Evolutionary conservation across 1,140 invertebrate genomes (phyloP).

Genomic region (roundworm (Caenorhabditis elegans)): DNA sequence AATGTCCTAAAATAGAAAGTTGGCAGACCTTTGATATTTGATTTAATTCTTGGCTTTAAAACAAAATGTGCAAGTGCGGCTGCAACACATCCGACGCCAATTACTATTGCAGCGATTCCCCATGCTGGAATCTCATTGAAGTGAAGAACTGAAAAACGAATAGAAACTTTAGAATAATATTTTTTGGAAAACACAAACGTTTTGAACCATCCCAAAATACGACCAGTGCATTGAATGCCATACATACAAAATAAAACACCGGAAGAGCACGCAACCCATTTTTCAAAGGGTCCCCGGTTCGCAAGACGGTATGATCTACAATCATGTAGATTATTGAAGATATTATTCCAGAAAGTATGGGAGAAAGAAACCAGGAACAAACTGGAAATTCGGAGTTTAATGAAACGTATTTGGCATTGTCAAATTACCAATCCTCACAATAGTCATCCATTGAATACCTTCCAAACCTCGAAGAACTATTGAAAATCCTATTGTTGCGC

Average conservation of each 20-base stretch:
- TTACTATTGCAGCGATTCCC: slow-evolving; percentile 49
- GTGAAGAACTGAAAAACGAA: slow-evolving; percentile 54
- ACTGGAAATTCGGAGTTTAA: slow-evolving; percentile 72
- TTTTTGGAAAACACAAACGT: slow-evolving; percentile 72
- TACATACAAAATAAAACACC: slow-evolving; percentile 86
- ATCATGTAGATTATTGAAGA: slow-evolving; percentile 80
- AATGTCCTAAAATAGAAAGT: too few relatives aligned
- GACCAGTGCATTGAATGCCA: slow-evolving; percentile 87
- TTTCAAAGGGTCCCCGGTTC: slow-evolving; percentile 75
- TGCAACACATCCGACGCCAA: slow-evolving; percentile 47
- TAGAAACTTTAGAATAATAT: not conserved
- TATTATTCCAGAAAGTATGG: slow-evolving; percentile 83
- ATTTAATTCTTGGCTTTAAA: slow-evolving; percentile 48
- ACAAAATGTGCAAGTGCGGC: slow-evolving; percentile 58
- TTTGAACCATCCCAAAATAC: slow-evolving; percentile 88
- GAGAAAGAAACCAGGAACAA: slow-evolving; percentile 94
- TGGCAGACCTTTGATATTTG: slow-evolving; percentile 50
- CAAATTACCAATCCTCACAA: slow-evolving; percentile 79
- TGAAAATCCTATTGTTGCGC: slow-evolving; percentile 91
- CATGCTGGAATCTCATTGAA: slow-evolving; percentile 51
- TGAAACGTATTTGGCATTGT: not conserved
- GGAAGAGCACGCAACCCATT: slow-evolving; percentile 82
- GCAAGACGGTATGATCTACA: slow-evolving; percentile 76
- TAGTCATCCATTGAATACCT: slow-evolving; percentile 80
- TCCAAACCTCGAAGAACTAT: slow-evolving; percentile 80